Percentiles rank a stretch among this genome's conserved stretches.
Conservation (phyloP, 2,888 invertebrate species). For the Mystacides longicornis region DNA sequence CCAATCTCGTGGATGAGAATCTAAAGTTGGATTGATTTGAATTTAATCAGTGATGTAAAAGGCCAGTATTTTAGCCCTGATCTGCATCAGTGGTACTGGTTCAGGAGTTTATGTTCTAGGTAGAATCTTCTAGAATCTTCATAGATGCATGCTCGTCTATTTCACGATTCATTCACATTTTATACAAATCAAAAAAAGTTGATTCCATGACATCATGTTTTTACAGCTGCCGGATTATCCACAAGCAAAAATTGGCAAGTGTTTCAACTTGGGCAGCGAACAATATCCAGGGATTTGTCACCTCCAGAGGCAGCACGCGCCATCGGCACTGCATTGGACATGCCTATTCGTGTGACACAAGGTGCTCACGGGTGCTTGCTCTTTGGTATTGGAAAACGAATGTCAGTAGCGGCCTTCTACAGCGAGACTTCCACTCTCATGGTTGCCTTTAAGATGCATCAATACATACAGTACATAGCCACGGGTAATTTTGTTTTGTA, state of each 20-base stretch:
- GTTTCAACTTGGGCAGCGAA: slow-evolving; percentile 4
- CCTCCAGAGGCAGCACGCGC: neutral
- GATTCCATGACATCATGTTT: neutral
- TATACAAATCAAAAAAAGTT: too few relatives aligned
- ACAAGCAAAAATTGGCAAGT: slow-evolving; percentile 10
- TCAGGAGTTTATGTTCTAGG: too few relatives aligned
- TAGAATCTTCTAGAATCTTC: too few relatives aligned
- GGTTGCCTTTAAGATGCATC: neutral
- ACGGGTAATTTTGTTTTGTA: neutral
- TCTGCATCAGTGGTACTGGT: too few relatives aligned
- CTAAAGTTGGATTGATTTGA: too few relatives aligned
- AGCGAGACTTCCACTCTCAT: neutral
- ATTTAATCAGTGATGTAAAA: too few relatives aligned
- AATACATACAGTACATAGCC: slow-evolving; percentile 6
- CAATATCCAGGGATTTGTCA: neutral
- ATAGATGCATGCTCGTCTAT: too few relatives aligned
- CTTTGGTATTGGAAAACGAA: neutral
- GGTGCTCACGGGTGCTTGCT: neutral
- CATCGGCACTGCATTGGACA: neutral
- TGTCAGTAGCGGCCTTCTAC: slow-evolving; percentile 2
- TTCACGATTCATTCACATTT: too few relatives aligned
- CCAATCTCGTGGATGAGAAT: too few relatives aligned
- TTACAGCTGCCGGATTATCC: slow-evolving; percentile 13
- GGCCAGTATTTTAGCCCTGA: too few relatives aligned
- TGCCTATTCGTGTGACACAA: slow-evolving; percentile 2